Evolutionary conservation across 2,888 invertebrate species (phyloP).

Genomic region (Epinotia demarniana): DNA sequence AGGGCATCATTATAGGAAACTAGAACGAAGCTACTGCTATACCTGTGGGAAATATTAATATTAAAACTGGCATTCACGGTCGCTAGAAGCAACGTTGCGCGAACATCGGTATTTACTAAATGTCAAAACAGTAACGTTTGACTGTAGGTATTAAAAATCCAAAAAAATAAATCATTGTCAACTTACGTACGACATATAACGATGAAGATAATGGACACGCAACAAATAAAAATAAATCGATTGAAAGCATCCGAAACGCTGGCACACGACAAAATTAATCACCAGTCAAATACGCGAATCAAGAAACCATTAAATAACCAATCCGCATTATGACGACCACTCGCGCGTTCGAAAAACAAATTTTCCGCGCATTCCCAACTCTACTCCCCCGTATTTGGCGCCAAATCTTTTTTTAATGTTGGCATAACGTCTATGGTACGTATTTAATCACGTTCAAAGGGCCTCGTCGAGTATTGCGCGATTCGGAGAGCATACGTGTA

Average conservation of each 20-base stretch:
- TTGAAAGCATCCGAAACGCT: conserved; percentile 29
- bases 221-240: conserved; percentile 14
- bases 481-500: conserved; percentile 75
- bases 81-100: no score
- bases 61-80: no score
- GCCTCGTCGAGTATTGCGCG: conserved; percentile 57
- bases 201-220: conserved; percentile 15
- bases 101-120: no score
- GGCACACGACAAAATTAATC: conserved; percentile 74
- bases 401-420: conserved; percentile 46
- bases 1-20: conserved; percentile 27
- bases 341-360: conserved; percentile 48
- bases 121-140: not conserved
- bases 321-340: conserved; percentile 64
- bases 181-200: not conserved
- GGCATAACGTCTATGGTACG: conserved; percentile 59
- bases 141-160: no score
- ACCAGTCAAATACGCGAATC: conserved; percentile 72
- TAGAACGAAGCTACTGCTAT: not conserved
- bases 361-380: conserved; percentile 47
- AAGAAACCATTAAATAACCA: conserved; percentile 84
- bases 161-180: no score
- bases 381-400: conserved; percentile 46
- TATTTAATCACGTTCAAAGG: conserved; percentile 84
- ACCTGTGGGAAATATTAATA: not conserved